phyloP scores from a whole-genome alignment of 2,888 invertebrate species.

The Pseudococcus longispinus region DNA sequence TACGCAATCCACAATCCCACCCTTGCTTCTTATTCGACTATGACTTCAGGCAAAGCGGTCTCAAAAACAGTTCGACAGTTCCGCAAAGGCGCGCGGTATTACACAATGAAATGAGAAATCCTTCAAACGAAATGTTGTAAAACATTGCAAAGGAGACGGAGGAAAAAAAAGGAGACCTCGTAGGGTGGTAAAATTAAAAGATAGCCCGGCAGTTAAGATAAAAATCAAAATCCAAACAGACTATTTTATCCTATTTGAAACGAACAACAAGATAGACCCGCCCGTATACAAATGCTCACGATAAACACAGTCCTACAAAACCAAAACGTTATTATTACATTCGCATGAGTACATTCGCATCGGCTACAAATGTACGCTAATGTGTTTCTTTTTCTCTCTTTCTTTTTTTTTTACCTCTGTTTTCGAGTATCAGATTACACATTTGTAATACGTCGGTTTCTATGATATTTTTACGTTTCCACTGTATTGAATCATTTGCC shows the following conservation, averaged over 20 bases:
- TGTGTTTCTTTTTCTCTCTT: conserved; percentile 32
- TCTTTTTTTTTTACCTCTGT: conserved; percentile 13
- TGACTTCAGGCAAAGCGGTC: conserved; percentile 2
- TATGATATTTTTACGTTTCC: conserved; percentile 44
- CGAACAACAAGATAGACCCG: conserved; percentile 41
- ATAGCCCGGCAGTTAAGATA: conserved; percentile 54
- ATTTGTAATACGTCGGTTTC: conserved; percentile 33
- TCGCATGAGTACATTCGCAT: conserved; percentile 49
- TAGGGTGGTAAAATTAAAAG: conserved; percentile 55
- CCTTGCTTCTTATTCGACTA: neutral
- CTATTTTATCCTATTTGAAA: conserved; percentile 53
- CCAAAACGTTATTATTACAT: conserved; percentile 51
- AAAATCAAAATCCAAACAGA: conserved; percentile 54
- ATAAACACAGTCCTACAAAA: conserved; percentile 46
- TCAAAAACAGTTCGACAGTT: conserved; percentile 3
- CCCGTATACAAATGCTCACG: conserved; percentile 38
- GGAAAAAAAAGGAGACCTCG: neutral
- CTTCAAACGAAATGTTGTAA: conserved; percentile 36
- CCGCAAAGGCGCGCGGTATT: conserved; percentile 1
- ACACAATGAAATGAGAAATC: conserved; percentile 20
- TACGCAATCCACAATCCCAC: conserved; percentile 3
- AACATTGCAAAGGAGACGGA: neutral
- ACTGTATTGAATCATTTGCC: conserved; percentile 4
- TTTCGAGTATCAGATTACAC: conserved; percentile 54
- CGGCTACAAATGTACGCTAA: conserved; percentile 26